Base-by-base conservation (phyloP, 1,140 invertebrate species). In the Eumaeus atala region DNA sequence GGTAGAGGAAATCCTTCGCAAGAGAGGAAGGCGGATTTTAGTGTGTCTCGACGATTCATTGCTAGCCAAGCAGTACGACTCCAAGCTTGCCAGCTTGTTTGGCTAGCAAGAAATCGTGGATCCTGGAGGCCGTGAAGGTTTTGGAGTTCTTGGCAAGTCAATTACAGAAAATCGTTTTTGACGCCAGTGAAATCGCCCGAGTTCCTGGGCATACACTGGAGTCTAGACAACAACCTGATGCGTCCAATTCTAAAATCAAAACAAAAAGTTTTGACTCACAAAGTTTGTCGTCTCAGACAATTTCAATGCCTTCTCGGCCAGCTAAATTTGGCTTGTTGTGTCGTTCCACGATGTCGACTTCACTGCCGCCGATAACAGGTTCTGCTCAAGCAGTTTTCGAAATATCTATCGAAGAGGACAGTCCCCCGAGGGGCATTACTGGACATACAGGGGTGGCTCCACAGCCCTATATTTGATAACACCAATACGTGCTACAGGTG, bases 301-400 rank as follows among this genome's bases (percentile, higher is more conserved):
- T 10, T 37, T 35, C 50, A 51, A 36, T 17, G 50, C 10, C 10
- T 60, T 0, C 48, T 67, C 5, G 58, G 58, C 1, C 52, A 58
- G 11, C 18, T 70, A 9, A 85, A 89, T 3, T 87, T 85, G 59
- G 87, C 88, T 74, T 59, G 88, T 87, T 60, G 87, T 87, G 62
- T 90, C 73, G 58, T 90, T 88, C 72, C 70, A 82, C 56, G 88
- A 87, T 48, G 90, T 89, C 68, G 66, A 35, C 56, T 74, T 9
- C 64, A 69, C 38, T 64, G 58, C 51, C 60, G 64, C 0, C 35
- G 51, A 0, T 28, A 68, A 3, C 70, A 70, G 50, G 61, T 58
- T 2, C 59, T 61, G 37, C 42, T 61, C 6, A 37, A 49, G 38
- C 35, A 57, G 5, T 56, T 72, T 66, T n/a, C 54, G 68, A 57